Evolutionary conservation across 2,888 invertebrate species (phyloP).

Genomic region (Eulithis testata): DNA sequence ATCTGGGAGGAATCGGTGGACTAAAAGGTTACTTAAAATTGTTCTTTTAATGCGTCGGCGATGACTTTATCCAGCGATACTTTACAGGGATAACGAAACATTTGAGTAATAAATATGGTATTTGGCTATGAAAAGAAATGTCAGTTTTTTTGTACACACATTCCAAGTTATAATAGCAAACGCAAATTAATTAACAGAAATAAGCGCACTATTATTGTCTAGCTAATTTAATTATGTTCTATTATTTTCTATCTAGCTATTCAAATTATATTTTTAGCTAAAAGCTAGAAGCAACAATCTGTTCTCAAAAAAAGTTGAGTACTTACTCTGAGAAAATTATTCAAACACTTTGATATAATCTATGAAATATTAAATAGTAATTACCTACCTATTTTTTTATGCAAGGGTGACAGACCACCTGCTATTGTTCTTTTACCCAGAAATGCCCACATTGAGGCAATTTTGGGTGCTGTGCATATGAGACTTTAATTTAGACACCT

Average conservation of each 20-base stretch:
- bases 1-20: slow-evolving; percentile 37
- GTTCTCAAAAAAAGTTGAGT: too few species aligned
- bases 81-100: not conserved
- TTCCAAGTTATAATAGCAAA: too few species aligned
- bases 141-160: too few species aligned
- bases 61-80: slow-evolving; percentile 5
- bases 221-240: too few species aligned
- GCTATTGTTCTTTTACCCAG: slow-evolving; percentile 49
- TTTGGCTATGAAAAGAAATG: too few species aligned
- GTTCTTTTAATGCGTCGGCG: slow-evolving; percentile 16
- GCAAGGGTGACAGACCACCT: slow-evolving; percentile 45
- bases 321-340: slow-evolving; percentile 18
- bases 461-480: slow-evolving; percentile 49
- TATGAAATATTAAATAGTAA: slow-evolving; percentile 29
- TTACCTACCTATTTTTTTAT: slow-evolving; percentile 37
- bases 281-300: too few species aligned
- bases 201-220: too few species aligned
- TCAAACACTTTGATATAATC: slow-evolving; percentile 28
- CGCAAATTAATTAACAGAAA: too few species aligned
- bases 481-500: slow-evolving; percentile 56
- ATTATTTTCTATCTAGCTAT: too few species aligned
- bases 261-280: too few species aligned
- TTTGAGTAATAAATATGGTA: not conserved
- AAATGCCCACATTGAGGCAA: slow-evolving; percentile 50
- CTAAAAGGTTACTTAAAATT: slow-evolving; percentile 36